A percentile compares a stretch with the other conserved stretches of the same genome.
Evolutionary conservation across 2,888 invertebrate genomes (phyloP).

Genomic region (Marronus borbonicus): DNA sequence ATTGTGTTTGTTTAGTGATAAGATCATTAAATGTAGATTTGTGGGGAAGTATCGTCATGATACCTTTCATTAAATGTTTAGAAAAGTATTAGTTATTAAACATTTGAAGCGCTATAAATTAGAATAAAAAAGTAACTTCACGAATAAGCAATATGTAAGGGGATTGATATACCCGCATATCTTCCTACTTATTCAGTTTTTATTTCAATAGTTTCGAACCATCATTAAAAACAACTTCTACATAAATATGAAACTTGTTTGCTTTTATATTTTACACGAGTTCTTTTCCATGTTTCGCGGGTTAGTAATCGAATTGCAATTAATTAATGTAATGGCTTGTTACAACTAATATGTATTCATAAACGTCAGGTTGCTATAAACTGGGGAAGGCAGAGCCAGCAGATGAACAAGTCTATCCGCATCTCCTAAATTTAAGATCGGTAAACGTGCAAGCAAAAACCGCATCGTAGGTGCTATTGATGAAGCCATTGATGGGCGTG

Average conservation of each 20-base stretch:
- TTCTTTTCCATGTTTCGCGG: too few relatives aligned
- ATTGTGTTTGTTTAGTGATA: constrained; percentile 49
- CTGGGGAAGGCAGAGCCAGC: neutral
- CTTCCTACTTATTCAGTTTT: too few relatives aligned
- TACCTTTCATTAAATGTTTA: constrained; percentile 46
- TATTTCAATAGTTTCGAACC: too few relatives aligned
- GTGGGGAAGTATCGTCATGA: constrained; percentile 23
- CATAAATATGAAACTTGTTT: too few relatives aligned
- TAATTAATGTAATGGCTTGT: too few relatives aligned
- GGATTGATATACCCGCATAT: too few relatives aligned
- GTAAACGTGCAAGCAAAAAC: constrained; percentile 46
- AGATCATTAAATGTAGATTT: constrained; percentile 50
- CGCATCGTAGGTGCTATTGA: constrained; percentile 50
- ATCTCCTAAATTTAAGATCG: constrained; percentile 45
- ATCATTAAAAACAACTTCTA: too few relatives aligned
- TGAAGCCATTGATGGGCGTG: constrained; percentile 56
- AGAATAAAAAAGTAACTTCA: neutral
- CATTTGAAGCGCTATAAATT: too few relatives aligned
- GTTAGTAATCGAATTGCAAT: too few relatives aligned
- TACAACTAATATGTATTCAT: neutral
- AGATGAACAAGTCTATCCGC: constrained; percentile 13
- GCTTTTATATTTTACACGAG: too few relatives aligned
- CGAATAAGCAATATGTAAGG: neutral
- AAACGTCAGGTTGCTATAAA: neutral
- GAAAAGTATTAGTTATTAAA: constrained; percentile 17